A percentile compares a stretch with the other conserved stretches of the same genome.
Evolutionary conservation across 2,888 invertebrate genomes (phyloP).

Genomic region (Schizotus pectinicornis): DNA sequence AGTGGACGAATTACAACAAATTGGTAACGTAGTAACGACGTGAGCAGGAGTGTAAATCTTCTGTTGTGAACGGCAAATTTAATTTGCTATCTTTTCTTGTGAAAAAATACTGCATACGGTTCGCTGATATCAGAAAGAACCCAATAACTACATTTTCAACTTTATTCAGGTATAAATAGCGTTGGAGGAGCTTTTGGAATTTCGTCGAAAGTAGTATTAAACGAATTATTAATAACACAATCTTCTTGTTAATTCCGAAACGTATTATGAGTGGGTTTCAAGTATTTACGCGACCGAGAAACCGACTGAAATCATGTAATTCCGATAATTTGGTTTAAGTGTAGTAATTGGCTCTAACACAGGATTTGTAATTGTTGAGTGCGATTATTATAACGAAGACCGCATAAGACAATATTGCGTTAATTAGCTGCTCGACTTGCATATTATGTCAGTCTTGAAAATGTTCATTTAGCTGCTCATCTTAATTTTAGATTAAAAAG

Average conservation of each 20-base stretch:
- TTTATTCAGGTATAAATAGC: conserved; percentile 8
- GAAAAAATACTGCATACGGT: conserved; percentile 1
- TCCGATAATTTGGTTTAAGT: conserved; percentile 2
- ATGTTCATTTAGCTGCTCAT: conserved; percentile 37
- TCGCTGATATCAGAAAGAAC: conserved; percentile 1
- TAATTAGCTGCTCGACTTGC: conserved; percentile 37
- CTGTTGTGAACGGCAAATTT: background rate
- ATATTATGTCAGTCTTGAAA: conserved; percentile 38
- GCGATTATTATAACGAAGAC: conserved; percentile 23
- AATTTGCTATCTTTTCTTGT: background rate
- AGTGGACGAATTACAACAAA: too few species aligned
- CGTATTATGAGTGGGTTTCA: background rate
- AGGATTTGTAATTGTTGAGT: conserved; percentile 12
- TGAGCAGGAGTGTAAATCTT: too few species aligned
- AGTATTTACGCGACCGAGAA: background rate
- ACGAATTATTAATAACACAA: too few species aligned
- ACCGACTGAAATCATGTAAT: background rate
- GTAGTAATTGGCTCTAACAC: conserved; percentile 6
- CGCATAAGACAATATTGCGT: conserved; percentile 35
- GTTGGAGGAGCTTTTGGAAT: background rate
- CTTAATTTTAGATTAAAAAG: conserved; percentile 43
- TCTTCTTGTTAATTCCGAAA: too few species aligned
- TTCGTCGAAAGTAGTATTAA: background rate
- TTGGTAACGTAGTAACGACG: too few species aligned
- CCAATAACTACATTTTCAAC: conserved; percentile 8